Evolutionary conservation across 2,797 vertebrate genomes (phyloP).

Genomic region (Eutrigla gurnardus): DNA sequence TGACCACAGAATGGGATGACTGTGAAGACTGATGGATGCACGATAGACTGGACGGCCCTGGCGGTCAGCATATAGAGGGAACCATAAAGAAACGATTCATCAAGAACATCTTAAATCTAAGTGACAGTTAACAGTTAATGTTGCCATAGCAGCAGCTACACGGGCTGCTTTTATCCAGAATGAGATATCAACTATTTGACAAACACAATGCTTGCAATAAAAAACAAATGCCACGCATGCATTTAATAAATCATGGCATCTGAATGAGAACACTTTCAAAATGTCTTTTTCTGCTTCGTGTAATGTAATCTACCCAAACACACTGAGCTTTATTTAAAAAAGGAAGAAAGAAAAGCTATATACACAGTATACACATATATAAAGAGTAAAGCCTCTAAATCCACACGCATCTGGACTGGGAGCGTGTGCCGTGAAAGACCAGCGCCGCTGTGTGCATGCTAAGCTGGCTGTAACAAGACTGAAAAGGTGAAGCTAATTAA

Average conservation of each 20-base stretch:
- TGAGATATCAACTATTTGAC: background rate
- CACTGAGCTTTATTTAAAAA: too few species aligned
- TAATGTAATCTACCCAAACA: too few species aligned
- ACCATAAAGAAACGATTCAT: background rate
- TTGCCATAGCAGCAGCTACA: background rate
- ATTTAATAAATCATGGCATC: background rate
- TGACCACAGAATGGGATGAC: background rate
- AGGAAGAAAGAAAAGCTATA: too few species aligned
- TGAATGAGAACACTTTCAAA: background rate
- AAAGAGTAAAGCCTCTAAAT: too few species aligned
- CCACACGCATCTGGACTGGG: too few species aligned
- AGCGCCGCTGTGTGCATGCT: too few species aligned
- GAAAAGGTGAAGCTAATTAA: too few species aligned
- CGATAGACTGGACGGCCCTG: background rate
- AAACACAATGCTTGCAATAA: background rate
- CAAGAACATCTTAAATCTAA: background rate
- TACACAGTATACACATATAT: too few species aligned
- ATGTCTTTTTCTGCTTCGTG: too few species aligned
- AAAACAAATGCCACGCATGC: background rate
- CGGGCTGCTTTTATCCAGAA: background rate
- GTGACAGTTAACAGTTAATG: background rate
- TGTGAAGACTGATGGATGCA: conserved; percentile 1
- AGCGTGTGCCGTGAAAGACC: too few species aligned
- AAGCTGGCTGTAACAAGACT: too few species aligned
- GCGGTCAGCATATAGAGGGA: background rate